Base-by-base conservation (phyloP, 2,113 vertebrate species). In the Brachypodius melanocephalos region DNA sequence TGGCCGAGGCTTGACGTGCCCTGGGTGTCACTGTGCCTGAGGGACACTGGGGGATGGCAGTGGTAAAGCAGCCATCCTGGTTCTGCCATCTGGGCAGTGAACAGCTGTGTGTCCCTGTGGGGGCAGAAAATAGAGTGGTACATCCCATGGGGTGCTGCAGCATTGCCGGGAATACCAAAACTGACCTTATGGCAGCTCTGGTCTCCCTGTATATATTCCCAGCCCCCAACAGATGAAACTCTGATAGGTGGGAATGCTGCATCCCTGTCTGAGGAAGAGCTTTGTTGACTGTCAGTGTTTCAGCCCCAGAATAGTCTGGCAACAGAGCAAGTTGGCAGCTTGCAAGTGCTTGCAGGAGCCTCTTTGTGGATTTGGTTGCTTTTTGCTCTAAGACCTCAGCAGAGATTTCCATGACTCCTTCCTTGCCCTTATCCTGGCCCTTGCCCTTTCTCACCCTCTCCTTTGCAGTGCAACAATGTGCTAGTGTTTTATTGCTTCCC, bases 141-240 rank as follows among this genome's bases (percentile, higher is more conserved):
- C 7, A n/a, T 89, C 29, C 34, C 32, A 16, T 66, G 16, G 17
- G 25, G 55, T 86, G 40, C 40, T 28, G 9, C 63, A 43, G 31
- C 0, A 0, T 34, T 57, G 31, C 46, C 11, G 21, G 61, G 21
- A 85, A n/a, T 52, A 76, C 29, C 42, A 29, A 81, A 78, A 57
- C 17, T 0, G 1, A 82, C 36, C 21, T 61, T 26, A 17, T 0
- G 0, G 32, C 15, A 3, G 29, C 59, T 86, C 22, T 84, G 22
- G 14, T 57, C 13, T 28, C 52, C 24, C 71, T 24, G 4, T 63
- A 3, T 76, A 48, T 88, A 36, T 40, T 86, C 45, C 22, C 5
- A 5, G 48, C 32, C 87, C 55, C 51, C 29, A 26, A 14, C 3
- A 26, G 31, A 24, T 38, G n/a, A 52, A 85, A 74, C 43, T 85